phyloP scores from a whole-genome alignment of 2,888 invertebrate genomes.

The Camponotus fellah region DNA sequence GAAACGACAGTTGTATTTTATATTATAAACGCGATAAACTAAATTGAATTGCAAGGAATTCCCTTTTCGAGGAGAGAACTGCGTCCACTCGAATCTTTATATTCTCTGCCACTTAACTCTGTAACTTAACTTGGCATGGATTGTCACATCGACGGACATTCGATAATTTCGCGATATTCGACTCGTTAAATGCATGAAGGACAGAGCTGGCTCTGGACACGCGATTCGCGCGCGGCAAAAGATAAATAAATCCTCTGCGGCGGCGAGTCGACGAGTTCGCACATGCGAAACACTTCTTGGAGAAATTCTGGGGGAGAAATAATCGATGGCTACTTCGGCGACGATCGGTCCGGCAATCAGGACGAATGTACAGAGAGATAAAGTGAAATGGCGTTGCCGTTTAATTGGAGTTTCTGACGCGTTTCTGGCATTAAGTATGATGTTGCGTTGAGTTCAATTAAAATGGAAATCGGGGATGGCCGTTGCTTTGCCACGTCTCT shows the following conservation, averaged over 20 bases:
- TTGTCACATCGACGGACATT: not conserved
- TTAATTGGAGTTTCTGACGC: constrained; percentile 83
- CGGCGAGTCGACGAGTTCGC: constrained; percentile 36
- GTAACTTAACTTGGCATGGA: not conserved
- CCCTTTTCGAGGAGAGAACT: not conserved
- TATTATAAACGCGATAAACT: not conserved
- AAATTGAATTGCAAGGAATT: not conserved
- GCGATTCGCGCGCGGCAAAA: constrained; percentile 59
- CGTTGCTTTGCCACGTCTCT: constrained; percentile 65
- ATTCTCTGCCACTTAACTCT: not conserved
- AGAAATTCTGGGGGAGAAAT: constrained; percentile 67
- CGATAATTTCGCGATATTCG: constrained; percentile 4
- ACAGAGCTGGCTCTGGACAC: constrained; percentile 47
- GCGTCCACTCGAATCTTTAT: constrained; percentile 12
- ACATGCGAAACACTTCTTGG: constrained; percentile 30
- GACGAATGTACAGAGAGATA: constrained; percentile 75
- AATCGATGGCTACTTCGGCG: constrained; percentile 68
- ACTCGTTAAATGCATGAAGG: constrained; percentile 16
- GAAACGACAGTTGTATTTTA: not conserved
- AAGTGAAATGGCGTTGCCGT: constrained; percentile 82
- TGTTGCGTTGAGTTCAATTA: constrained; percentile 85
- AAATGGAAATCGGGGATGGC: constrained; percentile 84
- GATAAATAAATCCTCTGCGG: constrained; percentile 39
- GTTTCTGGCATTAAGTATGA: constrained; percentile 85
- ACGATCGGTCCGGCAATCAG: constrained; percentile 73